These are phyloP conservation scores for Rhagium mordax DNA, from an alignment of 2,888 invertebrate genomes.

Conservation along the genomic window DNA sequence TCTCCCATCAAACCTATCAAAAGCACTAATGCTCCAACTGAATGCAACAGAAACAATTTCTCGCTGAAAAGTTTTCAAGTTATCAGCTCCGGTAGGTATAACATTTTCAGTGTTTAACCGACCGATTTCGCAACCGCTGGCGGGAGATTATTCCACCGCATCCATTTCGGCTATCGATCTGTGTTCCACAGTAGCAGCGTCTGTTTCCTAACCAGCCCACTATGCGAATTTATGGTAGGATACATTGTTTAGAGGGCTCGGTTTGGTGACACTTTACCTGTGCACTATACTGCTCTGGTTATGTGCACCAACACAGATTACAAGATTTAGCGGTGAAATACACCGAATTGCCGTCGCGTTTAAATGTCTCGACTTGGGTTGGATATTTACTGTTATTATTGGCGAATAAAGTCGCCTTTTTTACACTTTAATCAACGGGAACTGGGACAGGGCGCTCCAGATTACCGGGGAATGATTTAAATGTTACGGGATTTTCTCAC, in stretches of 20 bases:
- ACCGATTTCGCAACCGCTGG: neutral
- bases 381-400: constrained; percentile 24
- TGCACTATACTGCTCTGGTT: constrained; percentile 28
- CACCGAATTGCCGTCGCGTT: constrained; percentile 36
- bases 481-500: too few species aligned
- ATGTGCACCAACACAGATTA: constrained; percentile 39
- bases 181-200: constrained; percentile 21
- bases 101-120: neutral
- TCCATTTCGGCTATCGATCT: constrained; percentile 33
- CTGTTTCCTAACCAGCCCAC: constrained; percentile 36
- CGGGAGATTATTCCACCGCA: neutral
- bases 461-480: neutral
- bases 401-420: constrained; percentile 35
- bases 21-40: too few species aligned
- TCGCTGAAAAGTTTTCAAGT: too few species aligned
- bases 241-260: constrained; percentile 37
- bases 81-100: too few species aligned
- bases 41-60: too few species aligned
- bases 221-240: constrained; percentile 36
- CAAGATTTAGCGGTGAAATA: constrained; percentile 39
- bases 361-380: constrained; percentile 23
- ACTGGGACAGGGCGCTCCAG: neutral
- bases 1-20: too few species aligned
- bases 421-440: constrained; percentile 14
- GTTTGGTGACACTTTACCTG: constrained; percentile 36